Conservation (phyloP, 2,797 vertebrate genomes). For the Myiotriccus ornatus region DNA sequence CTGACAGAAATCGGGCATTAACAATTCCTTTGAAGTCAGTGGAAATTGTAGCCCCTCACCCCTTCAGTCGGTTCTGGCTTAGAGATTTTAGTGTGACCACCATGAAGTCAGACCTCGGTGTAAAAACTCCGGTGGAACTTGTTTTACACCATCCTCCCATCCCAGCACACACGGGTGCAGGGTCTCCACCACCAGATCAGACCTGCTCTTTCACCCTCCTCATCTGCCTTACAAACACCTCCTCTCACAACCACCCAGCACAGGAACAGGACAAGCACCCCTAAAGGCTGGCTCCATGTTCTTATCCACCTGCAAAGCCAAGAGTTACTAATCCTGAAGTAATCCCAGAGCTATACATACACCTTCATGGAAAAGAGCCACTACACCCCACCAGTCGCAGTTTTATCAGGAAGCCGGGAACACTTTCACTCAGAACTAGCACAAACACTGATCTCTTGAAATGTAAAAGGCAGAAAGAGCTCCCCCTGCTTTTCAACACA, state of each 20-base stretch:
- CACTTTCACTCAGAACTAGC: background rate
- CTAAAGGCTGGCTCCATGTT: background rate
- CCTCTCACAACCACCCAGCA: background rate
- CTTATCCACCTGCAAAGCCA: background rate
- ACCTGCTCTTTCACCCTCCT: background rate
- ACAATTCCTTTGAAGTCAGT: constrained; percentile 30
- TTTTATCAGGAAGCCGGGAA: background rate
- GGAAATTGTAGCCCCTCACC: background rate
- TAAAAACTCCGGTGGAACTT: background rate
- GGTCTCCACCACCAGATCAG: background rate
- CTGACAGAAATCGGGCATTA: background rate
- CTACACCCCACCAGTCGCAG: background rate
- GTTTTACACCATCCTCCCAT: background rate
- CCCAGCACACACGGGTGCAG: too few species aligned
- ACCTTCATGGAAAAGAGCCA: background rate
- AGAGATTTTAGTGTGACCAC: background rate
- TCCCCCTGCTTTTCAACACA: background rate
- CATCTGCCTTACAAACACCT: background rate
- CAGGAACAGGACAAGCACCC: background rate
- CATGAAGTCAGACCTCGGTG: background rate
- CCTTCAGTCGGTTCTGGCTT: background rate
- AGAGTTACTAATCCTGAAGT: background rate
- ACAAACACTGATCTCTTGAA: background rate
- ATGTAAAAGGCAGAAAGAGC: background rate
- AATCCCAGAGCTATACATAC: background rate